Conservation (phyloP, 1,140 invertebrate species). For the Leptopilina clavipes region DNA sequence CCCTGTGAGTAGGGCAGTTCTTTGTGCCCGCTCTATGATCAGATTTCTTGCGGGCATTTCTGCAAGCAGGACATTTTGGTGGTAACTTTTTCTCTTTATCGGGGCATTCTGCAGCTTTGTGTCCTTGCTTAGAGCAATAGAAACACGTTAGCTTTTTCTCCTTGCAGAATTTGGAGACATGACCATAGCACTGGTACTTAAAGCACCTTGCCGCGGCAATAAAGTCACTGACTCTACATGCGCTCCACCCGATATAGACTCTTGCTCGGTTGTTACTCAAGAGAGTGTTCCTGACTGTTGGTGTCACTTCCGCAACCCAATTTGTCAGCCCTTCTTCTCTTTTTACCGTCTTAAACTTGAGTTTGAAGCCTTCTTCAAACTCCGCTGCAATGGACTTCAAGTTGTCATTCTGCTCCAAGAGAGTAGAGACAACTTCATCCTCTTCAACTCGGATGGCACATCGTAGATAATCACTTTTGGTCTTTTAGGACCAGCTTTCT, state of each 20-base stretch:
- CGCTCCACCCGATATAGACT: slow-evolving; percentile 39
- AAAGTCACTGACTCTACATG: slow-evolving; percentile 43
- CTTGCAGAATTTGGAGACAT: slow-evolving; percentile 48
- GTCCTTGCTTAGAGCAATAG: slow-evolving; percentile 41
- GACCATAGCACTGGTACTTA: slow-evolving; percentile 50
- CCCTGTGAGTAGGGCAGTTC: background rate
- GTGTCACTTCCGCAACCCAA: slow-evolving; percentile 38
- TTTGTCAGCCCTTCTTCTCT: background rate
- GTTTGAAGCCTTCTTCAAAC: background rate
- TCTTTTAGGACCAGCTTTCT: background rate
- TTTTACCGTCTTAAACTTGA: slow-evolving; percentile 28
- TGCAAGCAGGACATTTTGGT: slow-evolving; percentile 30
- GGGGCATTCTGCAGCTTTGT: slow-evolving; percentile 38
- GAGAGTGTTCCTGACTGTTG: slow-evolving; percentile 4
- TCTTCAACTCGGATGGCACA: slow-evolving; percentile 32
- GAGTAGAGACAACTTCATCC: background rate
- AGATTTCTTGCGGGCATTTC: background rate
- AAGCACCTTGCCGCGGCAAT: slow-evolving; percentile 42
- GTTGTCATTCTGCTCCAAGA: background rate
- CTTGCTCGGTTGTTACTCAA: background rate
- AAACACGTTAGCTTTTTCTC: slow-evolving; percentile 35
- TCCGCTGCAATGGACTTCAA: background rate
- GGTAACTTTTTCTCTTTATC: slow-evolving; percentile 35
- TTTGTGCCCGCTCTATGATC: background rate
- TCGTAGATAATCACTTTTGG: slow-evolving; percentile 43